phyloP scores from a whole-genome alignment of 2,113 vertebrate genomes.

The Alouatta palliata region DNA sequence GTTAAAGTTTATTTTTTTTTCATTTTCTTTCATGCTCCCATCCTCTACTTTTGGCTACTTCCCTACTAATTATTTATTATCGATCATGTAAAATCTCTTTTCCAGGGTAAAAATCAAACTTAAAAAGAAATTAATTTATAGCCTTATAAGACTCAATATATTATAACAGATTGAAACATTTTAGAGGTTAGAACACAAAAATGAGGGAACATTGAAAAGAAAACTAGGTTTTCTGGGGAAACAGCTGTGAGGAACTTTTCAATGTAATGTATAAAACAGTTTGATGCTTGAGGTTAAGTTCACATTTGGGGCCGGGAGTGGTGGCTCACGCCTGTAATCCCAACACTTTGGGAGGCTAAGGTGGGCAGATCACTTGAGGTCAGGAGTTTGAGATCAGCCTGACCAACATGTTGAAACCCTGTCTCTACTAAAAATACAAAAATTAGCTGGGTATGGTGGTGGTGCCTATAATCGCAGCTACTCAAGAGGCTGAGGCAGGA shows the following conservation, averaged over 20 bases:
- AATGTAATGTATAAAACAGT: neutral
- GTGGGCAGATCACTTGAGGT: no score
- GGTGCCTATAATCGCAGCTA: no score
- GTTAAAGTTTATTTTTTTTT: conserved; percentile 28
- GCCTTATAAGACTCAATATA: neutral
- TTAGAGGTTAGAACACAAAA: conserved; percentile 45
- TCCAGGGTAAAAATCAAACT: conserved; percentile 10
- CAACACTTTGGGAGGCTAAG: no score
- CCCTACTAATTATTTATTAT: conserved; percentile 24
- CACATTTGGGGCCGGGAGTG: neutral
- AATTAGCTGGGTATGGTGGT: no score
- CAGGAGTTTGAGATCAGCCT: no score
- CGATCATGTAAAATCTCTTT: conserved; percentile 9
- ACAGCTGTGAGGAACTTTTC: neutral
- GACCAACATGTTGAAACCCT: no score
- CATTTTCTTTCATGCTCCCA: conserved; percentile 10
- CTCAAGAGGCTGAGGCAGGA: no score
- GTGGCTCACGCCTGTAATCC: no score
- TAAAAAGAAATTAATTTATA: conserved; percentile 43
- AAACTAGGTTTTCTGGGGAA: conserved; percentile 1
- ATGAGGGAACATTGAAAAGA: conserved; percentile 4
- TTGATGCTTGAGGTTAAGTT: conserved; percentile 30
- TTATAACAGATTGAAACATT: neutral
- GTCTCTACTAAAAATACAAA: no score
- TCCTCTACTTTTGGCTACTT: neutral